These are phyloP conservation scores for Paradoxurus hermaphroditus DNA, from an alignment of 2,113 vertebrate species.

Conservation along the genomic window DNA sequence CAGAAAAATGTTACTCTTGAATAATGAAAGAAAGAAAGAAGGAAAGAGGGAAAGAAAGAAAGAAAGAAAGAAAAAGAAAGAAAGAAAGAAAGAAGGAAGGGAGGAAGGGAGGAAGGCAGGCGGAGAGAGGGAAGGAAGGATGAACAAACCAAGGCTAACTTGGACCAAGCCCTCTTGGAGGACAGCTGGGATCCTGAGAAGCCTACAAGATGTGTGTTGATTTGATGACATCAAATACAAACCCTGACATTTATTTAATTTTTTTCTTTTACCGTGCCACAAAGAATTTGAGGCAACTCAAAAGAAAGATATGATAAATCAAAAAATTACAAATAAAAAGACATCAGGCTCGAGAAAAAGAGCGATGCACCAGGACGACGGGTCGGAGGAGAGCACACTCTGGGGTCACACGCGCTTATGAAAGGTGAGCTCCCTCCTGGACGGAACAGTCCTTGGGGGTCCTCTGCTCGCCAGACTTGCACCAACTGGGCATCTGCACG, in stretches of 20 bases:
- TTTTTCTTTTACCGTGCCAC: background rate
- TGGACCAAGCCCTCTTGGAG: background rate
- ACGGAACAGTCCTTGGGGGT: background rate
- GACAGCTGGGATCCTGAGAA: background rate
- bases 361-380: background rate
- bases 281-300: background rate
- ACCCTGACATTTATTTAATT: background rate
- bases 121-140: background rate
- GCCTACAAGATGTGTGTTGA: background rate
- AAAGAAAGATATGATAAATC: background rate
- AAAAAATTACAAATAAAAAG: background rate
- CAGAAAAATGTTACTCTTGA: background rate
- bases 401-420: background rate
- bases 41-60: background rate
- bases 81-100: background rate
- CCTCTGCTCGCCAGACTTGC: background rate
- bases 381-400: background rate
- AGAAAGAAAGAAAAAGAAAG: no score
- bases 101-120: no score
- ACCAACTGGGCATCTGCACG: background rate
- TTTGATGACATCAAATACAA: background rate
- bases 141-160: background rate
- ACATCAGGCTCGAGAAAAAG: background rate
- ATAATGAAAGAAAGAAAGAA: background rate
- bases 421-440: fast-evolving